Conservation (phyloP, 2,888 invertebrate genomes). For the Cynaeus angustus region DNA sequence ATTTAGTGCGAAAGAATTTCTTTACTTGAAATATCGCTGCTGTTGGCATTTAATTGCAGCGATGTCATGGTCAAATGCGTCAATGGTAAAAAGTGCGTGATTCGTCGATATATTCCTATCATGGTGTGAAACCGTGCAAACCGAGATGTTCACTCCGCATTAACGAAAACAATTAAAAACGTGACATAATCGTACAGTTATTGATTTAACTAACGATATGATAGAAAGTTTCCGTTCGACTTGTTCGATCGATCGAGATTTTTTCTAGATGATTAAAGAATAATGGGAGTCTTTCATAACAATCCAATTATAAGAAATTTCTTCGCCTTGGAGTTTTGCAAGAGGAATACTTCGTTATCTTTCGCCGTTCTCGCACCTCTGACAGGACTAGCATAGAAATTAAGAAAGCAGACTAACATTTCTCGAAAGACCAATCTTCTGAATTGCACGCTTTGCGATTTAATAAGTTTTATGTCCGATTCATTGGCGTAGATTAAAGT, state of each 20-base stretch:
- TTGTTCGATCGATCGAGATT: constrained; percentile 31
- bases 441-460: constrained; percentile 66
- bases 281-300: constrained; percentile 48
- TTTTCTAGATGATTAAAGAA: constrained; percentile 43
- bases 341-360: constrained; percentile 48
- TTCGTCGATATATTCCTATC: constrained; percentile 24
- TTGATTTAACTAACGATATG: constrained; percentile 35
- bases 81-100: constrained; percentile 39
- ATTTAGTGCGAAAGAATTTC: neutral
- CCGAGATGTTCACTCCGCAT: constrained; percentile 21
- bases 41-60: constrained; percentile 36
- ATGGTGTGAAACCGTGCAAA: constrained; percentile 31
- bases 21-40: constrained; percentile 3
- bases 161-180: constrained; percentile 44
- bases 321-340: constrained; percentile 40
- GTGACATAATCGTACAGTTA: constrained; percentile 40
- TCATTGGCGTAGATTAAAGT: constrained; percentile 66
- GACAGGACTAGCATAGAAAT: constrained; percentile 63
- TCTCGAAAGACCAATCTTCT: constrained; percentile 67
- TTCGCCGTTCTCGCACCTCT: constrained; percentile 57
- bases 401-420: constrained; percentile 62
- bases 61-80: constrained; percentile 42
- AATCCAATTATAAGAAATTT: constrained; percentile 48
- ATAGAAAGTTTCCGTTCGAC: constrained; percentile 33
- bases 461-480: constrained; percentile 65